These are phyloP conservation scores for Pomatorhinus ruficollis DNA, from an alignment of 2,113 vertebrate species.

Conservation along the genomic window DNA sequence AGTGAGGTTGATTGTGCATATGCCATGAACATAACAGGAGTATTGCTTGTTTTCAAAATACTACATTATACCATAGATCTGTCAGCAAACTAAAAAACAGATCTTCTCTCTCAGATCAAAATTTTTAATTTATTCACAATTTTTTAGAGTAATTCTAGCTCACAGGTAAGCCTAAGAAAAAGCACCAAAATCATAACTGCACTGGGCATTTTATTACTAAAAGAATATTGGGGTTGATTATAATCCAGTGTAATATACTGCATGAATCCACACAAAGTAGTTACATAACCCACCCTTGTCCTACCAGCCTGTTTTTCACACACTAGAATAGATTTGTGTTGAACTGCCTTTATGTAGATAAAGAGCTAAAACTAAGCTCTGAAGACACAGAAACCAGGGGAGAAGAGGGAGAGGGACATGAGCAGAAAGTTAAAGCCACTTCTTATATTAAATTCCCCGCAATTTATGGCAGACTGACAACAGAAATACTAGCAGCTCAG, in stretches of 20 bases:
- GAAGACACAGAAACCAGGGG: background rate
- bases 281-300: background rate
- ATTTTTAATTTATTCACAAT: background rate
- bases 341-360: background rate
- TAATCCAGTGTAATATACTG: background rate
- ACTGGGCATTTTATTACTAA: background rate
- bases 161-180: background rate
- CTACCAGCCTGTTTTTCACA: background rate
- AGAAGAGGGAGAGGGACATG: background rate
- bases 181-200: background rate
- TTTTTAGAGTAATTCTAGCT: background rate
- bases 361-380: background rate
- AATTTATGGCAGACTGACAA: background rate
- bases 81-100: background rate
- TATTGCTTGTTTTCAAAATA: background rate
- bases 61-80: background rate
- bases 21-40: background rate
- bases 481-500: background rate
- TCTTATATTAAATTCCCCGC: background rate
- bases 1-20: background rate
- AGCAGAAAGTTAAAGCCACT: background rate
- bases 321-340: background rate
- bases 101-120: background rate
- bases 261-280: background rate
- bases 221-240: background rate